Conservation (phyloP, 2,888 invertebrate genomes). For the Eucera pruinosa region DNA sequence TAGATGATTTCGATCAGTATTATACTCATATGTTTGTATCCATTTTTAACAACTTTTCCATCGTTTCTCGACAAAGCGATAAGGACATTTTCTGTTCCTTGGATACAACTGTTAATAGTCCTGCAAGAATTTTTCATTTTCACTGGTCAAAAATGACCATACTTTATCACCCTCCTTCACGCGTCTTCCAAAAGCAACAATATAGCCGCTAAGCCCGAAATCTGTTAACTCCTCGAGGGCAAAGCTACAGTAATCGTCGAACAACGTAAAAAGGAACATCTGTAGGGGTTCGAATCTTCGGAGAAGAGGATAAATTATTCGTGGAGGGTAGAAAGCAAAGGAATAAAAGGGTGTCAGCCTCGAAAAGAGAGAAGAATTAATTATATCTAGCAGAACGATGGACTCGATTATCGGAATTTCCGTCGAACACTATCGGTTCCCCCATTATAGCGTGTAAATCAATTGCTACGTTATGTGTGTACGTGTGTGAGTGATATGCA, state of each 20-base stretch:
- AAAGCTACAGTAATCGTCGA: background rate
- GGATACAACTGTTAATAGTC: no score
- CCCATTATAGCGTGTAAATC: conserved; percentile 14
- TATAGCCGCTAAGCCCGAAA: background rate
- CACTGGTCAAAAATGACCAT: no score
- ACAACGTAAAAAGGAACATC: background rate
- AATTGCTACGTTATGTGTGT: conserved; percentile 9
- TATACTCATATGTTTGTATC: no score
- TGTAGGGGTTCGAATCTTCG: background rate
- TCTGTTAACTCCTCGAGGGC: background rate
- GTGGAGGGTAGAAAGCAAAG: background rate
- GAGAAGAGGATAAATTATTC: background rate
- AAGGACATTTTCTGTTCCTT: no score
- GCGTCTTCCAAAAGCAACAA: background rate
- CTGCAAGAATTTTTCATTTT: no score
- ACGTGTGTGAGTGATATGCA: conserved; percentile 45
- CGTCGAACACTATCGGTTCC: conserved; percentile 28
- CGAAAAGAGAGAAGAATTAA: background rate
- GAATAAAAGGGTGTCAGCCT: conserved; percentile 3
- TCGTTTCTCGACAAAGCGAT: no score
- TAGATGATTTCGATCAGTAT: no score
- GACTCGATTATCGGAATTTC: conserved; percentile 9
- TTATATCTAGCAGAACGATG: conserved; percentile 9
- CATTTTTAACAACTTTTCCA: no score
- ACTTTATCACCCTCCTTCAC: no score